Evolutionary conservation across 2,797 vertebrate species (phyloP), one percentile per base, ranked within the genome.

Genomic region (Schizopygopsis pylzovi): DNA sequence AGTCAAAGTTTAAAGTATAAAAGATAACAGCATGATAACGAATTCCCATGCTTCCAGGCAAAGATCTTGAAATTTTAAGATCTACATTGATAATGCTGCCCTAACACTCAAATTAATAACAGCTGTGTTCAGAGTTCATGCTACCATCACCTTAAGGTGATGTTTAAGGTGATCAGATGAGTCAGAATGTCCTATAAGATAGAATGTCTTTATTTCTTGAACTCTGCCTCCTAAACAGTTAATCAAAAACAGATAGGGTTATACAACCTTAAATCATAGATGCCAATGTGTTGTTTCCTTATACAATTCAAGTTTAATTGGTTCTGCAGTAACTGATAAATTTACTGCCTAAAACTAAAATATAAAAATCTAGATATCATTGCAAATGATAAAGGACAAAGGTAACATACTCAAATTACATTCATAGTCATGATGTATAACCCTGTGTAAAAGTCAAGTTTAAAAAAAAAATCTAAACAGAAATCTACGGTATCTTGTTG

Each of bases 141-240:
- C 61, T 28, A 68, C 79, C 43, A 83, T 75, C 25, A 76, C 8
- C 39, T 12, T 1, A 6, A 75, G 33, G 33, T 33, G 33, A 33
- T 33, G 28, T 8, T 11, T 49, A 56, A 67, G 8, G 28, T 67
- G 9, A 83, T 84, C 33, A 84, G 33, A 77, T 84, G 2, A 77
- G 8, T 11, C 2, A 4, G 72, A 67, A 76, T 76, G 82, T 65
- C 81, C 5, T 41, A 43, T 20, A n/a, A 65, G 4, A 76, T 8
- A 41, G 72, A 68, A 43, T 52, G 33, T 49, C 4, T 76, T 75
- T 9, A 37, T 71, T 22, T 61, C 1, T 76, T 76, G 1, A 54
- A 20, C 15, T 28, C 1, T 37, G 6, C 15, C 9, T 43, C 67
- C 49, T 82, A 65, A 80, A 65, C 16, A 39, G 49, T n/a, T 33